Evolutionary conservation across 1,140 invertebrate genomes (phyloP).

Genomic region (Drosophila setifemur): DNA sequence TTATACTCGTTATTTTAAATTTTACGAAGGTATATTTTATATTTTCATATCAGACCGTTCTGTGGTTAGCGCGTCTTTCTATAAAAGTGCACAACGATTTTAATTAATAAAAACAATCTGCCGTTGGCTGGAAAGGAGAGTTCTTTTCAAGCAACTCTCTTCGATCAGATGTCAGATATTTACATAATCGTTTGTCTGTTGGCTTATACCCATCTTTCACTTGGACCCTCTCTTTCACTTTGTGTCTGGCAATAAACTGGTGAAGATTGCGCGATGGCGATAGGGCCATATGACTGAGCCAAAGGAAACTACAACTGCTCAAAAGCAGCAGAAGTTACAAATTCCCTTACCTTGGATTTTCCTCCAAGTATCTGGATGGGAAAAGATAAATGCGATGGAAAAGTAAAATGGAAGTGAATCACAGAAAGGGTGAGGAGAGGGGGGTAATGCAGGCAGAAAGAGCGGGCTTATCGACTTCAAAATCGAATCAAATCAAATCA

Average conservation of each 20-base stretch:
- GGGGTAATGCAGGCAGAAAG: constrained; percentile 10
- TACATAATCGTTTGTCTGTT: constrained; percentile 60
- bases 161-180: constrained; percentile 43
- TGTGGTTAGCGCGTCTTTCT: not conserved
- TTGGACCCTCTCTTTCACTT: constrained; percentile 29
- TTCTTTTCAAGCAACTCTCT: constrained; percentile 18
- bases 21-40: no score
- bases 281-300: not conserved
- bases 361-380: constrained; percentile 9
- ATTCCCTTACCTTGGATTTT: constrained; percentile 42
- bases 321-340: constrained; percentile 47
- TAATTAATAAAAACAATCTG: constrained; percentile 60
- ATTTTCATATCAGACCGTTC: not conserved
- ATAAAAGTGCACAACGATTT: constrained; percentile 47
- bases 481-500: constrained; percentile 79
- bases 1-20: no score
- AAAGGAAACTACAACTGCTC: constrained; percentile 25
- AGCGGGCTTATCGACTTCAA: constrained; percentile 66
- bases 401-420: not conserved
- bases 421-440: not conserved
- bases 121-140: constrained; percentile 8
- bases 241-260: constrained; percentile 50
- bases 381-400: constrained; percentile 6
- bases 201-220: constrained; percentile 43
- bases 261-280: not conserved